Evolutionary conservation across 2,797 vertebrate species (phyloP).

Genomic region (Myotis pilosus): DNA sequence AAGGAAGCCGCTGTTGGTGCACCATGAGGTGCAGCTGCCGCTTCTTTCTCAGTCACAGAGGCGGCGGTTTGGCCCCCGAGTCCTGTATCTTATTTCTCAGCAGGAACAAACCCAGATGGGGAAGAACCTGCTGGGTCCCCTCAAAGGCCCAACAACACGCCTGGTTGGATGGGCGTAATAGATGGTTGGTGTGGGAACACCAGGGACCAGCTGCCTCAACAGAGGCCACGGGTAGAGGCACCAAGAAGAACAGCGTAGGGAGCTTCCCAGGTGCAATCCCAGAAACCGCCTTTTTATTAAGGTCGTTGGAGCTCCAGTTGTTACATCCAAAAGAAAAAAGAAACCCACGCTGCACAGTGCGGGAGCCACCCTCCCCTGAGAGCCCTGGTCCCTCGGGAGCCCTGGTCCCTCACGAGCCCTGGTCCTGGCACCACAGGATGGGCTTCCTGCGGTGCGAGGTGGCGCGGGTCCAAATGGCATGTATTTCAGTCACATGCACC

Average conservation of each 20-base stretch:
- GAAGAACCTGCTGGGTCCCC: neutral
- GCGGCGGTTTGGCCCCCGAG: neutral
- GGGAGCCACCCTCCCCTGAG: neutral
- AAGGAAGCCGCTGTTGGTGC: neutral
- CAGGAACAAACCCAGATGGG: neutral
- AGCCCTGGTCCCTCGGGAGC: neutral
- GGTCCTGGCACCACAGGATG: neutral
- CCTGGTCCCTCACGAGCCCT: too few relatives aligned
- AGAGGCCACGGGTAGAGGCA: neutral
- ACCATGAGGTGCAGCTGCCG: neutral
- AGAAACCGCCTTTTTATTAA: neutral
- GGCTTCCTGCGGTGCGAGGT: neutral
- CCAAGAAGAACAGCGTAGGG: neutral
- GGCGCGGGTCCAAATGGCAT: neutral
- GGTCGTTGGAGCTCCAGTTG: neutral
- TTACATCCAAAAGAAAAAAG: neutral
- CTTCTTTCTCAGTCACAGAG: neutral
- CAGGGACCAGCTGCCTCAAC: neutral
- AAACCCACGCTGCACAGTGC: neutral
- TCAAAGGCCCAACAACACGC: neutral
- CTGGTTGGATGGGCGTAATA: neutral
- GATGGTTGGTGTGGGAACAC: neutral
- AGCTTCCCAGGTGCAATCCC: neutral
- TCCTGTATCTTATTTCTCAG: neutral
- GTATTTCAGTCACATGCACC: neutral